Base-by-base conservation (phyloP, 1,140 invertebrate genomes). In the Acromyrmex charruanus region DNA sequence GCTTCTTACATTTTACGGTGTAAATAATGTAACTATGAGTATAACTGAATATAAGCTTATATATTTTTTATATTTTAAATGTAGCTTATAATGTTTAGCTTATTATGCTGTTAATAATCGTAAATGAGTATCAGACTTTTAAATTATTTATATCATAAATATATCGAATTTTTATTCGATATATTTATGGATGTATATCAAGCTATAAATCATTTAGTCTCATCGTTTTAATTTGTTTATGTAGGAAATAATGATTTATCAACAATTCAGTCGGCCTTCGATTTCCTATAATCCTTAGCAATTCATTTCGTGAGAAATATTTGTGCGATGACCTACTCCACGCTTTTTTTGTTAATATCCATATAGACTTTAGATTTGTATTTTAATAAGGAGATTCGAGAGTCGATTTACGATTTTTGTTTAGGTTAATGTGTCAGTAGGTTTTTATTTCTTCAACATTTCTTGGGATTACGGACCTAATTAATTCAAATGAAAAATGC, bases 221-320 rank as follows among this genome's bases (percentile, higher is more conserved):
- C 3, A 6, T 82, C 25, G 35, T 14, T 79, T 79, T 74, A 49
- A 69, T 39, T 55, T 74, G 39, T 66, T 80, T 68, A 68, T 21
- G n/a, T 71, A 44, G 35, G 35, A 71, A 71, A 72, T 71, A 53
- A 71, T 55, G 12, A 35, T 59, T 72, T 49, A 82, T 59, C 53
- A 74, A 71, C 35, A 59, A 82, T 59, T 82, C 53, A 74, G 12
- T 10, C 18, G 35, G 69, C 16, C 53, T 74, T 82, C 39, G 68
- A 82, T 74, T 74, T 82, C 6, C 68, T 74, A 82, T 82, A 82
- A 82, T 82, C 68, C 55, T n/a, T 14, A 39, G 53, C 80, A 74
- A 61, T 61, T 59, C 21, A 16, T 61, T 82, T 7, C 44, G 10
- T 12, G 25, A 31, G 28, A 39, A 25, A 59, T 74, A 82, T 72